Conservation (phyloP, 2,797 vertebrate genomes). For the Oryzias dopingdopingensis region DNA sequence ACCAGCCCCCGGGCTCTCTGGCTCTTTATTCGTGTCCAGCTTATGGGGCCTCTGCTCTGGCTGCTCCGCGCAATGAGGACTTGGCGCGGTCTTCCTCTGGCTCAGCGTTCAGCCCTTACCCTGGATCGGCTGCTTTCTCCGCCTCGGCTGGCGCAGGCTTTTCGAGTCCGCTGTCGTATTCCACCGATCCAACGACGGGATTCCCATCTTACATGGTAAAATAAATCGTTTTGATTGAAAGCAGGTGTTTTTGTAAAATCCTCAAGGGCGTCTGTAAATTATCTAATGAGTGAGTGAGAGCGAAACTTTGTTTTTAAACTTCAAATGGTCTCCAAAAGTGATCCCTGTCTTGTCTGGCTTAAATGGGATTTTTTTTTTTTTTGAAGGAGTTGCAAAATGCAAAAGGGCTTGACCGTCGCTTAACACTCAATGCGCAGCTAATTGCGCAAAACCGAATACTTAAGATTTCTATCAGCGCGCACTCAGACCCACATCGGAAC, state of each 20-base stretch:
- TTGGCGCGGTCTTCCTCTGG: constrained; percentile 90
- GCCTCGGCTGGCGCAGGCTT: constrained; percentile 88
- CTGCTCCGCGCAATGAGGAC: constrained; percentile 92
- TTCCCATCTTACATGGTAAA: constrained; percentile 99
- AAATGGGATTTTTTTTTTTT: constrained; percentile 32
- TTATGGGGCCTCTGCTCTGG: constrained; percentile 92
- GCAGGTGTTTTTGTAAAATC: too few species aligned
- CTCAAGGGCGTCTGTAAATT: neutral
- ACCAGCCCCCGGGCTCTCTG: constrained; percentile 97
- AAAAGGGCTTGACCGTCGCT: constrained; percentile 30
- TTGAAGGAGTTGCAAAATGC: constrained; percentile 22
- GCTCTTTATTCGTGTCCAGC: constrained; percentile 97
- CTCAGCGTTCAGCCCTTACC: constrained; percentile 94
- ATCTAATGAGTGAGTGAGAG: constrained; percentile 4
- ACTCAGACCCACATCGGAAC: neutral
- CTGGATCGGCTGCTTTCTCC: constrained; percentile 95
- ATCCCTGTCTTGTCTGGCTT: constrained; percentile 26
- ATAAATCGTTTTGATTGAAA: neutral
- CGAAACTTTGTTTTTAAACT: constrained; percentile 33
- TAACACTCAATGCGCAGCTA: constrained; percentile 44
- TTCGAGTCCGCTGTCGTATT: constrained; percentile 92
- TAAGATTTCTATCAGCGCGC: constrained; percentile 19
- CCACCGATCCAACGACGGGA: constrained; percentile 89
- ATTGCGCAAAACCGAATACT: constrained; percentile 38
- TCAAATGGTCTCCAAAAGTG: constrained; percentile 18